Evolutionary conservation across 2,797 vertebrate genomes (phyloP).

Genomic region (Micrastur ruficollis): DNA sequence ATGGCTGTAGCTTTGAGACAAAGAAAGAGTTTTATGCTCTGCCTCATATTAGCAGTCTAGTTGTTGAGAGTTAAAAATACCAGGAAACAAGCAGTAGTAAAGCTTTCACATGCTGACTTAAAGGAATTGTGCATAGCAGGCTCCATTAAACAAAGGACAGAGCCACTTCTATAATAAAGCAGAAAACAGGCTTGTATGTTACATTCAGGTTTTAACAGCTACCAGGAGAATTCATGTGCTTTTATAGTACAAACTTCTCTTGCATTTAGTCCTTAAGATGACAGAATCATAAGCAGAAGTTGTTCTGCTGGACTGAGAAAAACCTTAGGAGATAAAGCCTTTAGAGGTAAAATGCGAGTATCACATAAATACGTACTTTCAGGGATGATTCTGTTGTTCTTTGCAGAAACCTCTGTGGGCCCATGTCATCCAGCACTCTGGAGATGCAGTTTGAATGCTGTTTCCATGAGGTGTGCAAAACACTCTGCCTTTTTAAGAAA

Average conservation of each 20-base stretch:
- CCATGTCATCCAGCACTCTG: neutral
- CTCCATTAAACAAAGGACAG: neutral
- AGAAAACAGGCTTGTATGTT: neutral
- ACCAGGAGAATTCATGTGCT: neutral
- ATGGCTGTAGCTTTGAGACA: neutral
- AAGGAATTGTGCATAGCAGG: neutral
- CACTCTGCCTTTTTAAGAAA: neutral
- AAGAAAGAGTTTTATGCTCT: neutral
- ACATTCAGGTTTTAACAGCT: neutral
- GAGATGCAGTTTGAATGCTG: neutral
- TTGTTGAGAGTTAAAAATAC: neutral
- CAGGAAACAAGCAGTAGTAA: neutral
- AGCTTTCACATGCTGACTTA: neutral
- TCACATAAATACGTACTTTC: neutral
- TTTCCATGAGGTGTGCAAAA: neutral
- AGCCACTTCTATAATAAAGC: neutral
- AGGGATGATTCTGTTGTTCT: neutral
- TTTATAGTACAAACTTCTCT: neutral
- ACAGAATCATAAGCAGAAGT: neutral
- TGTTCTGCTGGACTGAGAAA: slow-evolving; percentile 14
- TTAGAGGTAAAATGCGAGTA: neutral
- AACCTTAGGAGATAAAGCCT: neutral
- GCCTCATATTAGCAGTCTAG: neutral
- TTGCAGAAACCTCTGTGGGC: neutral
- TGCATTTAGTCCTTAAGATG: neutral